These are phyloP conservation scores for Manis pentadactyla DNA, from an alignment of 2,797 vertebrate genomes.

Conservation along the genomic window DNA sequence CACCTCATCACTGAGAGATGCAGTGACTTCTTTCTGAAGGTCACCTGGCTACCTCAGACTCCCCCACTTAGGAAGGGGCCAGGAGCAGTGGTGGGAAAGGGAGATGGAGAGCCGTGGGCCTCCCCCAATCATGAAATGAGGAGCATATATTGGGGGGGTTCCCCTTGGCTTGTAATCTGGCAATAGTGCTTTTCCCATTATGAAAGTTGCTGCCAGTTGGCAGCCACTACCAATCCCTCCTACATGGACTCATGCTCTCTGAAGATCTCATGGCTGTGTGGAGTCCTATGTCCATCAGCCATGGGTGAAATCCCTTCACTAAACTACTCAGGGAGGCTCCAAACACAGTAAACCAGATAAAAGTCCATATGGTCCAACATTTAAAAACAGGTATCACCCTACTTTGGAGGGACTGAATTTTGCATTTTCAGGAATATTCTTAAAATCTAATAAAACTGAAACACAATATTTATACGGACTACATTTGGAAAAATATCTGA, in stretches of 20 bases:
- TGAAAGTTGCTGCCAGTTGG: neutral
- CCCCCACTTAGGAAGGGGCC: neutral
- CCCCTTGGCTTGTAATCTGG: neutral
- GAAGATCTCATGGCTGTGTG: neutral
- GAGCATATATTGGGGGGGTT: neutral
- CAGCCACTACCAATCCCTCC: neutral
- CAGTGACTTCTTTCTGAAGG: neutral
- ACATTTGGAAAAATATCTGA: neutral
- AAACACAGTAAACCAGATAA: neutral
- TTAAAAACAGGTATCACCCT: neutral
- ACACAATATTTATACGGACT: neutral
- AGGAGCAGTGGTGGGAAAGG: neutral
- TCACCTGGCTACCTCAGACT: neutral
- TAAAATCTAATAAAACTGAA: neutral
- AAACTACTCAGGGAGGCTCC: neutral
- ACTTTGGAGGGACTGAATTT: neutral
- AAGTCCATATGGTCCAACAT: neutral
- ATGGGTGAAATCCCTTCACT: neutral
- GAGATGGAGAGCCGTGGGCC: too few species aligned
- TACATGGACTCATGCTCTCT: neutral
- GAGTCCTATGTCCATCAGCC: neutral
- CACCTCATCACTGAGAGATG: neutral
- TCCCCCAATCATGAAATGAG: neutral
- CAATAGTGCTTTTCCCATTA: neutral
- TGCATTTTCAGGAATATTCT: neutral